Percentiles rank a stretch among this genome's conserved stretches.
These are phyloP conservation scores for Clusia tigrina DNA, from an alignment of 2,888 invertebrate species.

Conservation along the genomic window DNA sequence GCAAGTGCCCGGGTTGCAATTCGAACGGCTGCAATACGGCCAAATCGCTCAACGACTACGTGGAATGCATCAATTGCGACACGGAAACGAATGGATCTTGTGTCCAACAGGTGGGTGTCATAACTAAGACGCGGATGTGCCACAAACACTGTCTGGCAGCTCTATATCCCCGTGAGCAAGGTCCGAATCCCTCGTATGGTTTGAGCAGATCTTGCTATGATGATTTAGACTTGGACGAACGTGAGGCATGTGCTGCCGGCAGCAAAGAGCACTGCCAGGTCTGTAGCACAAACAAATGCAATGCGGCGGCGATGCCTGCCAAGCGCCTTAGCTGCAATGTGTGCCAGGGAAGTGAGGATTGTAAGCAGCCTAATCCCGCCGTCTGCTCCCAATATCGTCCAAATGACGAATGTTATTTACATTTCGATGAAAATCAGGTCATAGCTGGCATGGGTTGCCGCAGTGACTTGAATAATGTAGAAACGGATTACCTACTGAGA, in stretches of 20 bases:
- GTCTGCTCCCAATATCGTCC: conserved; percentile 48
- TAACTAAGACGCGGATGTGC: conserved; percentile 46
- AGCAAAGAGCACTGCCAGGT: conserved; percentile 42
- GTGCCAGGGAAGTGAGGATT: conserved; percentile 47
- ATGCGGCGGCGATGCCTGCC: conserved; percentile 42
- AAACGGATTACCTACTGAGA: conserved; percentile 43
- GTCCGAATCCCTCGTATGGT: conserved; percentile 49
- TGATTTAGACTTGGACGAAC: conserved; percentile 53
- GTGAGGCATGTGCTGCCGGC: conserved; percentile 42
- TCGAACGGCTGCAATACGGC: conserved; percentile 59
- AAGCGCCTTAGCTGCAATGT: conserved; percentile 45
- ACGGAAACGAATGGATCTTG: conserved; percentile 44
- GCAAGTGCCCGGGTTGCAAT: conserved; percentile 53
- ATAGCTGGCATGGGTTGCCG: conserved; percentile 47
- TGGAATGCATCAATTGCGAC: conserved; percentile 54
- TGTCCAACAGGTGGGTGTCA: conserved; percentile 28
- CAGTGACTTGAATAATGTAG: conserved; percentile 48
- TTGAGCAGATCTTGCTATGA: conserved; percentile 54
- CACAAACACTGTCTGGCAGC: conserved; percentile 53
- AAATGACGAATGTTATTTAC: conserved; percentile 51
- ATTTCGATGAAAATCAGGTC: conserved; percentile 46
- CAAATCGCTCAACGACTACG: conserved; percentile 40
- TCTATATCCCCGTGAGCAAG: conserved; percentile 44
- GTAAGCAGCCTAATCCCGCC: conserved; percentile 39
- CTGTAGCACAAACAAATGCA: conserved; percentile 48